Base-by-base conservation (phyloP, 2,113 vertebrate genomes). In the Nothobranchius furzeri region DNA sequence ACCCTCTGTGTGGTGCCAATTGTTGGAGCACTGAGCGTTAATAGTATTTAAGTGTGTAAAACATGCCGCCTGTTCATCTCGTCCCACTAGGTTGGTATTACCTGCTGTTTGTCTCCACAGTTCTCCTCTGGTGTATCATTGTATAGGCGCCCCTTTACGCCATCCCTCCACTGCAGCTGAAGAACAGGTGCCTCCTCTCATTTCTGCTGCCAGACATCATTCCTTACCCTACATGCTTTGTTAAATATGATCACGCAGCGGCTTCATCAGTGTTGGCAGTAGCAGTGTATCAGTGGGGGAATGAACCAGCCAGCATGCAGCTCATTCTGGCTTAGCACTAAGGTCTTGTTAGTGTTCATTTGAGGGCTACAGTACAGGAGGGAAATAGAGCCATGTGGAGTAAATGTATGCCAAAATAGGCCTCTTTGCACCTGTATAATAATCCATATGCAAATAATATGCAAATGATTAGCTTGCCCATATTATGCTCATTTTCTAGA, bases 201-300 rank as follows among this genome's bases (percentile, higher is more conserved):
- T 60, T 64, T 62, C 43, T 40, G 59, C 47, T 40, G 68, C 81
- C 68, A 81, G 64, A 49, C 24, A 51, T 81, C 68, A 83, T 71
- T 60, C 76, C 64, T 77, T 62, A 61, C 49, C 20, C 5, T 63
- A 62, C 59, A 64, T 62, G 76, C 71, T 73, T 67, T 75, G 78
- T 76, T 85, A 70, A 79, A 81, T 75, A 68, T 74, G 71, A 85
- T 79, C 76, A 64, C 64, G 49, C 78, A 46, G 78, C 78, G 64
- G 83, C 67, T 80, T 83, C 82, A 87, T 85, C 76, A 70, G 56
- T 15, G 75, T 49, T 73, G 79, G 64, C 86, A 85, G 70, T 61
- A 1, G 4, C 66, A 51, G 59, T 68, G 81, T 35, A 79, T 86
- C 85, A 83, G 83, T 62, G 54, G 77, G 83, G 81, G 84, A 84